A percentile compares a stretch with the other conserved stretches of the same genome.
These are phyloP conservation scores for Felis catus DNA, from an alignment of 2,113 vertebrate genomes.

Conservation along the genomic window DNA sequence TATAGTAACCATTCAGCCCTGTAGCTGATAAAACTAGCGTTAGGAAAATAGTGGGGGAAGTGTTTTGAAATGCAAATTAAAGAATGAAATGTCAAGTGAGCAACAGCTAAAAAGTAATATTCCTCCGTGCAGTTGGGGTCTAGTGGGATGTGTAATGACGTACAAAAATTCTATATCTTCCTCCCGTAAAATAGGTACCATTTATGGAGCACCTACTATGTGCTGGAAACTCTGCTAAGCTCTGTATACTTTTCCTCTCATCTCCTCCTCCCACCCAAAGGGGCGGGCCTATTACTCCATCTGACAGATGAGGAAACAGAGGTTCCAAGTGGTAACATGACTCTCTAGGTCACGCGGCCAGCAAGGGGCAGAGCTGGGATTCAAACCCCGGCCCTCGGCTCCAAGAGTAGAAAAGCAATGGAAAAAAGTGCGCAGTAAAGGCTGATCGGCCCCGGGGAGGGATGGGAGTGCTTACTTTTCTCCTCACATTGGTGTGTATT, in stretches of 20 bases:
- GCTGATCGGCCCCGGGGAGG: neutral
- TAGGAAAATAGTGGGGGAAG: neutral
- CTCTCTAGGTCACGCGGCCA: neutral
- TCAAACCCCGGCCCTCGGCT: neutral
- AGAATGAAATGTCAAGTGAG: neutral
- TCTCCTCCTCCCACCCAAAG: neutral
- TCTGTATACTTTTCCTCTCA: neutral
- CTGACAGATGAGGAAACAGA: constrained; percentile 24
- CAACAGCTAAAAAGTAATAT: neutral
- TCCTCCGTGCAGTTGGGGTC: neutral
- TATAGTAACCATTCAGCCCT: neutral
- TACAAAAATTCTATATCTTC: neutral
- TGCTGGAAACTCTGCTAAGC: neutral
- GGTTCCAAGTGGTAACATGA: neutral
- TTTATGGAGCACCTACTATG: neutral
- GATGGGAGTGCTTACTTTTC: neutral
- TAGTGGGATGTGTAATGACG: neutral
- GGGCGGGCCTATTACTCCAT: neutral
- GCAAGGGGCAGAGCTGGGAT: neutral
- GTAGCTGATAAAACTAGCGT: neutral
- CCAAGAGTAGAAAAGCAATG: neutral
- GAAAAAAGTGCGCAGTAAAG: neutral
- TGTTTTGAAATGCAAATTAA: neutral
- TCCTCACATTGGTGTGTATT: neutral
- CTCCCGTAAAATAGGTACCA: neutral